These are phyloP conservation scores for Spatula clypeata DNA, from an alignment of 2,797 vertebrate species.

Conservation along the genomic window DNA sequence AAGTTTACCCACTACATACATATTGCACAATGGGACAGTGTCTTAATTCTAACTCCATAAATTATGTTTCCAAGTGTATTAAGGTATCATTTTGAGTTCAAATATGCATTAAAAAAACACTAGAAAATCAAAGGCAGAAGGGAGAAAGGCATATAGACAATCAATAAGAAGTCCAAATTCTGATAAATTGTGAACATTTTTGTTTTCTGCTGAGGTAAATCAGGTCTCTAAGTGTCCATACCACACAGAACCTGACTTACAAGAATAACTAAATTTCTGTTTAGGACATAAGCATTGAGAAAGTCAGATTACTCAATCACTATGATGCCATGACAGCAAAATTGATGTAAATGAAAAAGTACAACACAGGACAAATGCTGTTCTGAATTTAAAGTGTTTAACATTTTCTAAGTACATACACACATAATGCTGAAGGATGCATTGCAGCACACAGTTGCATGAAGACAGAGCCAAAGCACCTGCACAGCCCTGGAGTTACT, in stretches of 20 bases:
- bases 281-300: not conserved
- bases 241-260: not conserved
- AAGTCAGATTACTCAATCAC: not conserved
- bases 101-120: not conserved
- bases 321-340: not conserved
- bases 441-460: not conserved
- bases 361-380: not conserved
- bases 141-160: not conserved
- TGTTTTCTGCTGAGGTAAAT: not conserved
- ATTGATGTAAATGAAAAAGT: not conserved
- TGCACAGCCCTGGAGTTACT: not conserved
- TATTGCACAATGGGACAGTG: not conserved
- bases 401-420: rapidly evolving
- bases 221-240: not conserved
- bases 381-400: not conserved
- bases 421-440: not conserved
- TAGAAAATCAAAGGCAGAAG: not conserved
- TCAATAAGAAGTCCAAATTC: not conserved
- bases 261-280: not conserved
- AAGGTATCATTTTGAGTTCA: not conserved
- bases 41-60: not conserved
- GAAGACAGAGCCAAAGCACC: not conserved
- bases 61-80: not conserved
- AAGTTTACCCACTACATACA: not conserved
- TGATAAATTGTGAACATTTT: not conserved